Base-by-base conservation (phyloP, 2,888 invertebrate genomes). In the Tetropium fuscum region DNA sequence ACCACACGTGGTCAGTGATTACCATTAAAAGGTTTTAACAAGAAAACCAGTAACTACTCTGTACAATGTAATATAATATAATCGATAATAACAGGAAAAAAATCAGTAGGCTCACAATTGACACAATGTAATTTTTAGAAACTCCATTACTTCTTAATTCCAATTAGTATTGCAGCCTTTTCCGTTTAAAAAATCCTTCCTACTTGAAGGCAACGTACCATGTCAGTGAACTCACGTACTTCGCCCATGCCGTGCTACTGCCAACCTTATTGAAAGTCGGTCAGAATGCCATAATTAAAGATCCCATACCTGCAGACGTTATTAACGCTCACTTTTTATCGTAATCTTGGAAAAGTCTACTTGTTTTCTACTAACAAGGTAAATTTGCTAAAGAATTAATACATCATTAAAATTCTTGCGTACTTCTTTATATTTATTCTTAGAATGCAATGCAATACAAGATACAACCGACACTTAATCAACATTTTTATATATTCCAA, bases 241-340 rank as follows among this genome's bases (percentile, higher is more conserved):
- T 18, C 47, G n/a, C n/a, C 30, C 30, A 20, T 27, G 18, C 16
- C 30, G 45, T 3, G 11, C 40, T 18, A 10, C 10, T 1, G 43
- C 44, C n/a, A 11, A 22, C 44, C 8, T 34, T 47, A 47, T 47
- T 34, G 47, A 47, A 47, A 47, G 47, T 47, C 47, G 47, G 47
- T 47, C 47, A 47, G 34, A 11, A 47, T 19, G 15, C 34, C 11
- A 32, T 47, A 47, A 47, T 47, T 47, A 47, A 34, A 32, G 34
- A 20, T 47, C 34, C 34, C 47, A 11, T 20, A 25, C 15, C 34
- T 32, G 19, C 15, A 10, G 3, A n/a, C n/a, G n/a, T n/a, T n/a
- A 20, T 47, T 34, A 47, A 47, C 47, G 30, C 47, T 47, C 47
- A 47, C 47, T 47, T 47, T 36, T 47, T 47, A 20, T 13, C 34